phyloP scores from a whole-genome alignment of 2,888 invertebrate genomes.

The Drosophila macrospina region DNA sequence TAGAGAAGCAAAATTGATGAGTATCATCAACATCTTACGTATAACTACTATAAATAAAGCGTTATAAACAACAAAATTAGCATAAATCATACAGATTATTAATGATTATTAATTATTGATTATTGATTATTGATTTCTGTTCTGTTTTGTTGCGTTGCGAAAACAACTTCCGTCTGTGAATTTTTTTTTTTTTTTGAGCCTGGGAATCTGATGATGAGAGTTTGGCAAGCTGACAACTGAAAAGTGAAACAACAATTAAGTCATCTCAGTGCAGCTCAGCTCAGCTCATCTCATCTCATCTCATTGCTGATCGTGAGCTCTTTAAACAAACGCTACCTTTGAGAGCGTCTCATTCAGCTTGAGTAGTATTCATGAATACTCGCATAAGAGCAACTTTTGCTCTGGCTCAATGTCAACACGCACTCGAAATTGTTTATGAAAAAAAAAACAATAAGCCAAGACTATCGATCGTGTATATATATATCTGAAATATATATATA shows the following conservation, averaged over 20 bases:
- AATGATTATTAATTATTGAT: constrained; percentile 67
- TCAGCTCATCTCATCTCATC: constrained; percentile 37
- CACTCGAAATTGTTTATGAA: constrained; percentile 39
- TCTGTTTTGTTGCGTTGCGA: constrained; percentile 27
- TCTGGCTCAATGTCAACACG: constrained; percentile 57
- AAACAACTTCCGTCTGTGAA: constrained; percentile 61
- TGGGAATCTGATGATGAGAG: constrained; percentile 22
- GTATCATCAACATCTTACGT: constrained; percentile 50
- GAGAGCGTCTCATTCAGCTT: constrained; percentile 26
- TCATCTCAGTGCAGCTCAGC: constrained; percentile 48
- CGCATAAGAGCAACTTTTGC: constrained; percentile 36
- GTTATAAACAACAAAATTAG: constrained; percentile 55
- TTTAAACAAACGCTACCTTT: constrained; percentile 37
- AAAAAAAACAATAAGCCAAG: constrained; percentile 51
- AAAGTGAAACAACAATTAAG: constrained; percentile 65
- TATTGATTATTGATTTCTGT: constrained; percentile 69
- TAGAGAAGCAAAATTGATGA: constrained; percentile 30
- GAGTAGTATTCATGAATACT: constrained; percentile 44
- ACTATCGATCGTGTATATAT: constrained; percentile 59
- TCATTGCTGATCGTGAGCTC: constrained; percentile 66
- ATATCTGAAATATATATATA: not conserved
- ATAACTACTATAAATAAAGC: constrained; percentile 63
- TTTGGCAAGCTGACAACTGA: constrained; percentile 39
- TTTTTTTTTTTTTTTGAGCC: not conserved
- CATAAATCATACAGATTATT: constrained; percentile 71